Base-by-base conservation (phyloP, 2,888 invertebrate species). In the Tetanocera ferruginea region DNA sequence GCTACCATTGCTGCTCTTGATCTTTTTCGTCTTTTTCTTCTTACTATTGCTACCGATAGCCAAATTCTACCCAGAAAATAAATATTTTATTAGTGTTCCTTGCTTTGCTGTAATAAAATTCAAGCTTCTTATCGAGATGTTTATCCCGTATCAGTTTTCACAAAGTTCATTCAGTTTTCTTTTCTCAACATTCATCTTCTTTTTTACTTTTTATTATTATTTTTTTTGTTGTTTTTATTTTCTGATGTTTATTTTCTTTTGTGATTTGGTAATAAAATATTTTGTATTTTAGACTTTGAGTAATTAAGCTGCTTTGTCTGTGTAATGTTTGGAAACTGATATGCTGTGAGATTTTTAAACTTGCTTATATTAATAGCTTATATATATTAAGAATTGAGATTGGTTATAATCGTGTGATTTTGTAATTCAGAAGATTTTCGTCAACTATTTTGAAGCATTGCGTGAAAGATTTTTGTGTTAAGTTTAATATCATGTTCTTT, bases 131-230 rank as follows among this genome's bases (percentile, higher is more conserved):
- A n/a, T 31, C 23, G 23, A 23, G 23, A 8, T 37, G 19, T 19
- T 19, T 43, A 67, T 67, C 67, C n/a, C 9, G 67, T 67, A 67
- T 67, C 43, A 67, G 23, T 37, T 67, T 67, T 37, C 67, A 43
- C 43, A n/a, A 34, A 37, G 43, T 67, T 23, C 43, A 37, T 43
- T 37, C 8, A 23, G 17, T 34, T 34, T 6, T 67, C 14, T 43
- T 67, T n/a, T n/a, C n/a, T 64, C 34, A 28, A 43, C n/a, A 37
- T 37, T 19, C 37, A 37, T 43, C 11, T 37, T 19, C 67, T 67
- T 34, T 34, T 8, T 62, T 28, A 17, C 62, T 62, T 28, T 31
- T 17, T 43, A 17, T 11, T 62, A 28, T 62, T 66, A 23, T 23
- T 9, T 66, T 31, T 31, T 37, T 19, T 31, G n/a, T 34, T 34